phyloP scores from a whole-genome alignment of 2,797 vertebrate genomes.

The Karalla daura region DNA sequence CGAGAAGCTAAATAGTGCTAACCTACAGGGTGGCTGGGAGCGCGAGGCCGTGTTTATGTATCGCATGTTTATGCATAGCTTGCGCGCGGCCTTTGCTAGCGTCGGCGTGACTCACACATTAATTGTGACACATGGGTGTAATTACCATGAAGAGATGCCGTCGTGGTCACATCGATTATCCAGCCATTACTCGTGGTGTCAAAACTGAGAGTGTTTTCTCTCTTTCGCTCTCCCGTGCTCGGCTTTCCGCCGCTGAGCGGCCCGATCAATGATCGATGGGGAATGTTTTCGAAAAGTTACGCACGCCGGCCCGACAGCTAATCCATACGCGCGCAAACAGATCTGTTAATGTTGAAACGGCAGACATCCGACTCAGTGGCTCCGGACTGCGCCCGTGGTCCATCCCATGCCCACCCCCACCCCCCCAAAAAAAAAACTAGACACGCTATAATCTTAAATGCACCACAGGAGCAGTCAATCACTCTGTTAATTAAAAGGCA shows the following conservation, averaged over 20 bases:
- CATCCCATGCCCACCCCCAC: too few species aligned
- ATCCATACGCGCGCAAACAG: too few species aligned
- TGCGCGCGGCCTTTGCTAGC: not conserved
- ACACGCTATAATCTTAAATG: not conserved
- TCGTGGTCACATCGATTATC: not conserved
- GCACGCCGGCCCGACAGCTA: too few species aligned
- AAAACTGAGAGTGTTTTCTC: not conserved
- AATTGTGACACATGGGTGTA: not conserved
- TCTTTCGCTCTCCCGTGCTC: not conserved
- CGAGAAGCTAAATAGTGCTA: constrained; percentile 28
- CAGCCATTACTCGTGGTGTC: not conserved
- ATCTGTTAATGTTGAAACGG: too few species aligned
- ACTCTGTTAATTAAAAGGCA: not conserved
- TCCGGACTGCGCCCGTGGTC: too few species aligned
- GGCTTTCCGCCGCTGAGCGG: not conserved
- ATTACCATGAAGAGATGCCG: constrained; percentile 13
- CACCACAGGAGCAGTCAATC: not conserved
- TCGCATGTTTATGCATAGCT: not conserved
- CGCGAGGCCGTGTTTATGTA: constrained; percentile 3
- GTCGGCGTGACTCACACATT: constrained; percentile 2
- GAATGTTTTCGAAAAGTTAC: too few species aligned
- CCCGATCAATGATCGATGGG: not conserved
- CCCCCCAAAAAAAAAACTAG: not conserved
- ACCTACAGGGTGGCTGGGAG: constrained; percentile 4
- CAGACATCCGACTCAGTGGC: too few species aligned